These are phyloP conservation scores for Eupleurogrammus muticus DNA, from an alignment of 2,797 vertebrate genomes.

Conservation along the genomic window DNA sequence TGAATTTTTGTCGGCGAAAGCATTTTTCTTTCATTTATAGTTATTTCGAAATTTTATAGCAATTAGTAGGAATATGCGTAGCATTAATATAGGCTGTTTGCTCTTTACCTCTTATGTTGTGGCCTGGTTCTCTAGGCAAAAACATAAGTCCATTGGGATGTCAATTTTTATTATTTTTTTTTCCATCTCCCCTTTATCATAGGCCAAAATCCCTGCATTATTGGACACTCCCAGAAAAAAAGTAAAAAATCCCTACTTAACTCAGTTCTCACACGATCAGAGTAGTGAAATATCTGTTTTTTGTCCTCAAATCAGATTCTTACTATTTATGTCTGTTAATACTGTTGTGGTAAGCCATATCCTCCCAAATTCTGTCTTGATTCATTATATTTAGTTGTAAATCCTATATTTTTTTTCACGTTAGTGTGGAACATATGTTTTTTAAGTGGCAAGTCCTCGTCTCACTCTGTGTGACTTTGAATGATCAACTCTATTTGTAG, in stretches of 20 bases:
- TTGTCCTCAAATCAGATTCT: too few species aligned
- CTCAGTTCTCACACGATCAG: too few species aligned
- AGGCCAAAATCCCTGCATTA: neutral
- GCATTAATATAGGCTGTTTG: neutral
- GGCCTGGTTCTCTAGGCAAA: neutral
- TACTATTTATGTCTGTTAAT: too few species aligned
- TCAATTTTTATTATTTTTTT: neutral
- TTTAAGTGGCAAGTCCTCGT: too few species aligned
- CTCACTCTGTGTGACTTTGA: too few species aligned
- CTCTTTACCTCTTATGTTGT: neutral
- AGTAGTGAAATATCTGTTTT: too few species aligned
- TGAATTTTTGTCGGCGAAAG: neutral
- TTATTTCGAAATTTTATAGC: neutral
- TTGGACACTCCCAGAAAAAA: neutral
- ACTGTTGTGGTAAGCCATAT: too few species aligned
- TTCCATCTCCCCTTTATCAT: neutral
- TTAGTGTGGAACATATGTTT: too few species aligned
- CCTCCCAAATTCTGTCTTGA: too few species aligned
- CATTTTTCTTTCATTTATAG: neutral
- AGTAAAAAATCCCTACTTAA: neutral
- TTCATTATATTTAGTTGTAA: too few species aligned
- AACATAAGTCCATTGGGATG: neutral
- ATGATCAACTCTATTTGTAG: too few species aligned
- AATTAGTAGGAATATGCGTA: neutral
- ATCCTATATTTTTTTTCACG: too few species aligned